A percentile compares a stretch with the other conserved stretches of the same genome.
phyloP scores from a whole-genome alignment of 1,140 invertebrate genomes.

The Pomacea maculata region DNA sequence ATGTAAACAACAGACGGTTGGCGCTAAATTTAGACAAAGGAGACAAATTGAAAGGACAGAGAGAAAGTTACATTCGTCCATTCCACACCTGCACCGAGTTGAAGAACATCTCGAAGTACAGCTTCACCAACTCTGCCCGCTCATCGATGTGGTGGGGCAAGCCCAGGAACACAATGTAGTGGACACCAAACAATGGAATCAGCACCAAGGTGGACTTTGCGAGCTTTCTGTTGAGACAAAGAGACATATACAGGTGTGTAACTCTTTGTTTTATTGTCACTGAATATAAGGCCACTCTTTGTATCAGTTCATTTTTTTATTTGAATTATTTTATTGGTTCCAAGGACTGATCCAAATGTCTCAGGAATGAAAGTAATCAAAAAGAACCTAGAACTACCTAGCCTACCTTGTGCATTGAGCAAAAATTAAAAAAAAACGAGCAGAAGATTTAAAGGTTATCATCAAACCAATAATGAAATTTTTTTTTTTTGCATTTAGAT shows the following conservation, averaged over 20 bases:
- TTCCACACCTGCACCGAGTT: slow-evolving; percentile 78
- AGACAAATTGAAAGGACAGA: background rate
- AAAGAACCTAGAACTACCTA: no score
- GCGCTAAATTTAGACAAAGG: background rate
- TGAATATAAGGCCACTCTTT: no score
- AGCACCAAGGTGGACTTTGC: slow-evolving; percentile 79
- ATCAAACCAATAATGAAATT: no score
- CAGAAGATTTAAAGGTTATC: no score
- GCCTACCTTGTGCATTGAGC: no score
- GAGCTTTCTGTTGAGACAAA: slow-evolving; percentile 72
- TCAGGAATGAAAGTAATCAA: no score
- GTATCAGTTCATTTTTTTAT: no score
- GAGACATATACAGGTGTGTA: slow-evolving; percentile 67
- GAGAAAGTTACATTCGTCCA: background rate
- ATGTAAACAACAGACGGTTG: background rate
- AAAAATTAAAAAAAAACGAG: no score
- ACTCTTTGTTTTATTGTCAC: no score
- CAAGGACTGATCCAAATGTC: no score
- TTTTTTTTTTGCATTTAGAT: no score
- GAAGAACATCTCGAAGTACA: slow-evolving; percentile 79
- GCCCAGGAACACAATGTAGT: slow-evolving; percentile 72
- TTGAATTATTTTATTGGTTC: no score
- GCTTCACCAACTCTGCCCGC: slow-evolving; percentile 73
- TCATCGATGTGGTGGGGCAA: slow-evolving; percentile 33
- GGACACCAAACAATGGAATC: slow-evolving; percentile 82